phyloP scores from a whole-genome alignment of 2,113 vertebrate genomes.

The Sterrhoptilus dennistouni region DNA sequence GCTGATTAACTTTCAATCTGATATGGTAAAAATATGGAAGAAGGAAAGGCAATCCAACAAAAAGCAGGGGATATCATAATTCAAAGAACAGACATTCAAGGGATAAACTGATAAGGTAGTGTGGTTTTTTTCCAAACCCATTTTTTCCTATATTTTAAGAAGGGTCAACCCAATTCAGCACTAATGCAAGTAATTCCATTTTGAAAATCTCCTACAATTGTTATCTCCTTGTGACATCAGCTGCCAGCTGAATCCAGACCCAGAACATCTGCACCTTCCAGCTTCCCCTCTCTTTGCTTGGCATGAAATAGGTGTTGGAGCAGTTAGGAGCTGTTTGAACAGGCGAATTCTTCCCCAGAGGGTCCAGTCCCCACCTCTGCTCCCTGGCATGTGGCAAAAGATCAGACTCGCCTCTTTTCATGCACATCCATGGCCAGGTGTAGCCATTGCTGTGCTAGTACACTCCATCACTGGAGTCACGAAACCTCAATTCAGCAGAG shows the following conservation, averaged over 20 bases:
- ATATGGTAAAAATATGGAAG: not conserved
- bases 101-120: not conserved
- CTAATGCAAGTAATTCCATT: not conserved
- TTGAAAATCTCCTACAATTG: not conserved
- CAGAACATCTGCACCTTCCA: not conserved
- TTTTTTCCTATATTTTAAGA: not conserved
- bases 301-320: not conserved
- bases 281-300: not conserved
- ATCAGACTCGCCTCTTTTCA: accelerated
- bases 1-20: not conserved
- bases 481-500: not conserved
- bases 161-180: not conserved
- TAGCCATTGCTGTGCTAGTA: no score
- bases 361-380: not conserved
- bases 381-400: not conserved
- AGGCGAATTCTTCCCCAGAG: not conserved
- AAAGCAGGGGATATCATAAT: not conserved
- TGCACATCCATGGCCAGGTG: not conserved
- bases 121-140: not conserved
- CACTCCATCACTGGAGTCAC: not conserved
- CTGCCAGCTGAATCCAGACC: not conserved
- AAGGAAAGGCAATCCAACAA: not conserved
- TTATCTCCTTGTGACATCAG: not conserved
- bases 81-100: not conserved
- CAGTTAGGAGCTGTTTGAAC: not conserved